Evolutionary conservation across 2,888 invertebrate species (phyloP).

Genomic region (Microchrysa polita): DNA sequence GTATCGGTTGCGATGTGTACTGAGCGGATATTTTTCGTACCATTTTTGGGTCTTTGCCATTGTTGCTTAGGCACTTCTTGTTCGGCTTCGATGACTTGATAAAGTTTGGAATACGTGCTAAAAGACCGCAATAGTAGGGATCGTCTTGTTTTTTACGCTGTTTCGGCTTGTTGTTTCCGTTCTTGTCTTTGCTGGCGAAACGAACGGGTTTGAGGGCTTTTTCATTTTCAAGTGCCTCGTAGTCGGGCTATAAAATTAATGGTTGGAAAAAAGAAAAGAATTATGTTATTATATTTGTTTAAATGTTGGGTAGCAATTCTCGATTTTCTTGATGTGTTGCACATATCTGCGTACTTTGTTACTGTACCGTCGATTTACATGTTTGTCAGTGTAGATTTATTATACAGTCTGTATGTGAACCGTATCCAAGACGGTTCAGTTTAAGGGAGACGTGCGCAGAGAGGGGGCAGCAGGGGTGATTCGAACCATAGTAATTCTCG

Average conservation of each 20-base stretch:
- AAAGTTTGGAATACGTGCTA: slow-evolving; percentile 76
- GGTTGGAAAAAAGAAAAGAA: slow-evolving; percentile 1
- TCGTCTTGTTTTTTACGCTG: slow-evolving; percentile 68
- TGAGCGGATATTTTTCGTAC: slow-evolving; percentile 63
- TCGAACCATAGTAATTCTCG: no score
- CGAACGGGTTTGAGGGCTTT: slow-evolving; percentile 39
- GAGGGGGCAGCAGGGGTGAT: no score
- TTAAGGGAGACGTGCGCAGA: no score
- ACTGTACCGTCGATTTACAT: neutral
- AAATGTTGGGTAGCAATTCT: neutral
- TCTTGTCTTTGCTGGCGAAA: slow-evolving; percentile 31
- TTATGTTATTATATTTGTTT: neutral
- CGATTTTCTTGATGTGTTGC: slow-evolving; percentile 1
- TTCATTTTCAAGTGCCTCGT: slow-evolving; percentile 53
- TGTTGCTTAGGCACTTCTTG: slow-evolving; percentile 51
- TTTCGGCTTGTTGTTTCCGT: slow-evolving; percentile 48
- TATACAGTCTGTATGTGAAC: no score
- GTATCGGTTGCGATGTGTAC: slow-evolving; percentile 59
- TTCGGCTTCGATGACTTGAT: slow-evolving; percentile 66
- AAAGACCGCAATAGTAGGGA: slow-evolving; percentile 75
- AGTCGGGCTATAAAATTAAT: slow-evolving; percentile 58
- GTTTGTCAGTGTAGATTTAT: no score
- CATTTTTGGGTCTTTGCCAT: slow-evolving; percentile 46
- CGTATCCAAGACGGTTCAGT: no score
- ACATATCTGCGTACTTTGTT: neutral